These are phyloP conservation scores for Pachycephala philippinensis DNA, from an alignment of 2,113 vertebrate species.

Conservation along the genomic window DNA sequence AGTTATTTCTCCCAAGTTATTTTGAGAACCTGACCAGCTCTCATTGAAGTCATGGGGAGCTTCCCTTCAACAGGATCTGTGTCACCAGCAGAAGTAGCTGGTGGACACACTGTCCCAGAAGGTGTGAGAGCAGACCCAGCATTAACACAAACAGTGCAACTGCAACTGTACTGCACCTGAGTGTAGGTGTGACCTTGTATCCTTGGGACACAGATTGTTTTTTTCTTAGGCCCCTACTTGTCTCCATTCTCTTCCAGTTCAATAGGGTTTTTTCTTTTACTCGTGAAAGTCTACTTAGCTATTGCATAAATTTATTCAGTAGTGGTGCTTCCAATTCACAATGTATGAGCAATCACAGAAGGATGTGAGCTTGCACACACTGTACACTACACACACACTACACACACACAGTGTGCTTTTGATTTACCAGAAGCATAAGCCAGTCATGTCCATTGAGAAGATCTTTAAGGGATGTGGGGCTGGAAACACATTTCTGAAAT, in stretches of 20 bases:
- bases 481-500: background rate
- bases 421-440: background rate
- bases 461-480: background rate
- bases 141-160: background rate
- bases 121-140: background rate
- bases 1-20: background rate
- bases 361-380: constrained; percentile 20
- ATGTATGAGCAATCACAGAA: constrained; percentile 24
- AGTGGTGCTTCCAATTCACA: constrained; percentile 51
- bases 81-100: background rate
- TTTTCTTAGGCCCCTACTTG: constrained; percentile 29
- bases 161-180: background rate
- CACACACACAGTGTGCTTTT: background rate
- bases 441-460: background rate
- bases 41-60: background rate
- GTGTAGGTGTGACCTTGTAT: constrained; percentile 16
- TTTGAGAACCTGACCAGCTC: background rate
- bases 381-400: background rate
- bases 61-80: background rate
- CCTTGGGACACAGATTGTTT: constrained; percentile 24
- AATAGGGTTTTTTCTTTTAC: constrained; percentile 19
- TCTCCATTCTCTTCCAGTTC: constrained; percentile 65
- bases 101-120: background rate
- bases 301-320: constrained; percentile 44
- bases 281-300: constrained; percentile 61